Evolutionary conservation across 2,888 invertebrate genomes (phyloP), one percentile per base, ranked within the genome.

Genomic region (Adineta ricciae): DNA sequence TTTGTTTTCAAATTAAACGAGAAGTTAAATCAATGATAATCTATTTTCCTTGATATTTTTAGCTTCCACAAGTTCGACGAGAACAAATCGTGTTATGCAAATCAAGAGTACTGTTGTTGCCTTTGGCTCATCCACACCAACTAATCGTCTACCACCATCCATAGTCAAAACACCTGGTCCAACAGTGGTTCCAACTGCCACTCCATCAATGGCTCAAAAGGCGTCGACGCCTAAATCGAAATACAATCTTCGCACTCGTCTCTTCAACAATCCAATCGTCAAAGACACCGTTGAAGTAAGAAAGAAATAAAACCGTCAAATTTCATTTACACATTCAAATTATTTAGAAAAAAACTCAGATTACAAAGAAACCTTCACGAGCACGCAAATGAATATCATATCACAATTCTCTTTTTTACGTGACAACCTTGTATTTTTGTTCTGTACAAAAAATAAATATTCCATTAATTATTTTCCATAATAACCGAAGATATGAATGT

Each of bases 201-300:
- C 8, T 64, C 3, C 32, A 64, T 64, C 32, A 16, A 16, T 32
- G 32, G 32, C 32, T 32, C 16, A 64, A 1, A 78, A 78, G 8
- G 14, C 24, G 38, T 3, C 38, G 41, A 41, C 78, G n/a, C 78
- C 78, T n/a, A 78, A 41, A 78, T n/a, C 24, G 1, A 78, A 38
- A 78, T 78, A 78, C 41, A 78, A 78, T 38, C 41, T 78, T 41
- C 78, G 78, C n/a, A 78, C 38, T n/a, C 78, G 78, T 41, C 41
- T 78, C 41, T 78, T 78, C 24, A n/a, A 24, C 11, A 41, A 78
- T 78, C 38, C 78, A 0, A 78, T 1, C 3, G 2, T 1, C 0
- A 78, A 78, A 78, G 78, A 78, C 24, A 41, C 21, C 24, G 41
- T 41, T 19, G 78, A 41, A 3, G 78, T 41, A 78, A 41, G 3